Percentiles rank a stretch among this genome's conserved stretches.
Evolutionary conservation across 2,113 vertebrate genomes (phyloP).

Genomic region (Garra rufa): DNA sequence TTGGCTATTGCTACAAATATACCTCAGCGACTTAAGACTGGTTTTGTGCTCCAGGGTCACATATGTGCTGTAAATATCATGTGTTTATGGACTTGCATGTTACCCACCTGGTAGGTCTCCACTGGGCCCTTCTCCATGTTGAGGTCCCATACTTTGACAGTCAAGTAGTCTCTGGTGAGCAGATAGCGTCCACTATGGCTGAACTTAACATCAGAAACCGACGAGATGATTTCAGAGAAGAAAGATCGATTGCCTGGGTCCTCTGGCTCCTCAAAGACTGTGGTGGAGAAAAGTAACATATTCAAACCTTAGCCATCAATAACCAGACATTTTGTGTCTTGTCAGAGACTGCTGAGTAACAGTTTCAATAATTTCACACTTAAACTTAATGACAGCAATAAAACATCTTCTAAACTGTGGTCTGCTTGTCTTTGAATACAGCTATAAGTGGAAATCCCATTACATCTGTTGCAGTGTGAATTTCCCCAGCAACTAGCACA

Average conservation of each 20-base stretch:
- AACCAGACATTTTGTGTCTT: neutral
- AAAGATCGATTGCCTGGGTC: conserved; percentile 79
- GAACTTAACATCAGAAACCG: conserved; percentile 81
- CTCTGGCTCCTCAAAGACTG: conserved; percentile 80
- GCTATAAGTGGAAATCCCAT: neutral
- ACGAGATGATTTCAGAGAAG: conserved; percentile 81
- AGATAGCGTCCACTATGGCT: conserved; percentile 81
- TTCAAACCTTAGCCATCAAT: neutral
- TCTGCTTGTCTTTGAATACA: neutral
- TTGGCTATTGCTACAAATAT: too few relatives aligned
- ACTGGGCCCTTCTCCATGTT: conserved; percentile 81
- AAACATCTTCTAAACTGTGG: neutral
- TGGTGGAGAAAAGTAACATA: conserved; percentile 23
- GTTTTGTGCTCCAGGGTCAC: too few relatives aligned
- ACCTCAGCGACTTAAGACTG: too few relatives aligned
- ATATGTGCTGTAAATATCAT: neutral
- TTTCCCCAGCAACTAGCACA: conserved; percentile 7
- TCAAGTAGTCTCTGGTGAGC: conserved; percentile 81
- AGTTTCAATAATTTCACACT: neutral
- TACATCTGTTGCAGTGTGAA: conserved; percentile 6
- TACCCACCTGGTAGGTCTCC: conserved; percentile 76
- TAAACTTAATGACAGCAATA: neutral
- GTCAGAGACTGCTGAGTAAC: neutral
- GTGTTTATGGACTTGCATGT: neutral
- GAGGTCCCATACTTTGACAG: conserved; percentile 80